Percentiles rank a stretch among this genome's conserved stretches.
Evolutionary conservation across 2,797 vertebrate species (phyloP).

Genomic region (Urocyon cinereoargenteus): DNA sequence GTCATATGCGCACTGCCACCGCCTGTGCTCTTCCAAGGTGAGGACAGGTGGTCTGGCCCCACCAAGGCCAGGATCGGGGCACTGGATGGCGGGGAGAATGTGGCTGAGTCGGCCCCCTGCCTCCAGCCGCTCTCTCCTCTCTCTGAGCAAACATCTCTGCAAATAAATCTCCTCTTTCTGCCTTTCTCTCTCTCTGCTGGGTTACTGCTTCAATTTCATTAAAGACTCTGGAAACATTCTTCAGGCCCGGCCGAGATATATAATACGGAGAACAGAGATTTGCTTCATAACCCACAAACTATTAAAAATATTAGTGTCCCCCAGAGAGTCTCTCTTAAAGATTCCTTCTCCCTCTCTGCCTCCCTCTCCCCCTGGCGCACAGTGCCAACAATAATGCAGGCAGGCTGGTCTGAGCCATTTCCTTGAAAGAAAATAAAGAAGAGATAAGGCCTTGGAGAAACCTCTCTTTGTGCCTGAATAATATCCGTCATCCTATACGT

Average conservation of each 20-base stretch:
- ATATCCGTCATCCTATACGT: conserved; percentile 58
- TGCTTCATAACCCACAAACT: conserved; percentile 91
- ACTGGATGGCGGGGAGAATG: neutral
- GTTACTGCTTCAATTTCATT: conserved; percentile 89
- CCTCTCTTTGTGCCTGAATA: conserved; percentile 80
- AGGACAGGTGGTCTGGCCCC: conserved; percentile 64
- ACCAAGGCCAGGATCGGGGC: conserved; percentile 26
- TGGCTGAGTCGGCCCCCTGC: conserved; percentile 51
- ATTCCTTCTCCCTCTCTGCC: conserved; percentile 88
- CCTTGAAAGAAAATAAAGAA: conserved; percentile 87
- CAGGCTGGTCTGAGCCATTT: conserved; percentile 84
- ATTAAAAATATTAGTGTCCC: conserved; percentile 91
- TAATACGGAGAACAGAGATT: conserved; percentile 91
- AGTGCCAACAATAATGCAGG: conserved; percentile 88
- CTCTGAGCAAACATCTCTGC: conserved; percentile 86
- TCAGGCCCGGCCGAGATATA: conserved; percentile 87
- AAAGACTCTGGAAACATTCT: conserved; percentile 89
- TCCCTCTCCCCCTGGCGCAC: conserved; percentile 82
- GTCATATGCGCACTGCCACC: fast-evolving
- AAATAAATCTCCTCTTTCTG: conserved; percentile 85
- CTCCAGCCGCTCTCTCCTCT: conserved; percentile 81
- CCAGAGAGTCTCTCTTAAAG: conserved; percentile 88
- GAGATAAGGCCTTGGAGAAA: conserved; percentile 85
- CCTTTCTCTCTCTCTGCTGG: conserved; percentile 87
- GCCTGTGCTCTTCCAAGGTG: conserved; percentile 66